phyloP scores from a whole-genome alignment of 2,113 vertebrate species.

The Bagarius yarrelli region DNA sequence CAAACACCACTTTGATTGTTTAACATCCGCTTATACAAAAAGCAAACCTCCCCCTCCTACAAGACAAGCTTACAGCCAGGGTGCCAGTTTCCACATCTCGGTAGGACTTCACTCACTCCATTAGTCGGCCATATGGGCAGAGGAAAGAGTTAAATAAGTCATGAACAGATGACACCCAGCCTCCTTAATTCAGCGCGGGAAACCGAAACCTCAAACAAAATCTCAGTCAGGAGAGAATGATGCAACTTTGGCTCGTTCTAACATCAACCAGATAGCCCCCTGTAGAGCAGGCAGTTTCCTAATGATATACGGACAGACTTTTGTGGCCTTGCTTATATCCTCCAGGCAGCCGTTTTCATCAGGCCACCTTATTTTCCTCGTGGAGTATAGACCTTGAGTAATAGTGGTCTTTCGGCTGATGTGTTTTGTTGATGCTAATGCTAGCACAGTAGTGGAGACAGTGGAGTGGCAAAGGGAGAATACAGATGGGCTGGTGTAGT shows the following conservation, averaged over 20 bases:
- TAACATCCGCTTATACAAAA: constrained; percentile 72
- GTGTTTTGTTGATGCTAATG: constrained; percentile 33
- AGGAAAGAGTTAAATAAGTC: constrained; percentile 73
- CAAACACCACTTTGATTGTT: constrained; percentile 76
- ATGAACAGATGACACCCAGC: constrained; percentile 66
- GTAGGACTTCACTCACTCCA: neutral
- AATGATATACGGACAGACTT: constrained; percentile 24
- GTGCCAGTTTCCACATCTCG: constrained; percentile 55
- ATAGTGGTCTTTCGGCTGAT: constrained; percentile 18
- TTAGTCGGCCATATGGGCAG: constrained; percentile 68
- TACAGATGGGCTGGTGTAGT: constrained; percentile 26
- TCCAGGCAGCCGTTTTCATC: constrained; percentile 16
- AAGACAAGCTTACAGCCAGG: constrained; percentile 34
- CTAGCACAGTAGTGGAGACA: constrained; percentile 33
- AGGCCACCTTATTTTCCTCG: neutral
- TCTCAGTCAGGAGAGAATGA: constrained; percentile 48
- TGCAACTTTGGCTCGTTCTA: constrained; percentile 33
- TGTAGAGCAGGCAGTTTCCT: neutral
- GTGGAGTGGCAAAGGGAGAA: constrained; percentile 17
- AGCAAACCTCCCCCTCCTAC: constrained; percentile 7
- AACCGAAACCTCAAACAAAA: constrained; percentile 29
- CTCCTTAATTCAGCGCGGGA: constrained; percentile 51
- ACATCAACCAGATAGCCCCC: constrained; percentile 41
- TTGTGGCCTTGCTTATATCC: constrained; percentile 4
- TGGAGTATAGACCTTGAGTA: neutral